phyloP scores from a whole-genome alignment of 2,888 invertebrate genomes.

The Andrena camellia region DNA sequence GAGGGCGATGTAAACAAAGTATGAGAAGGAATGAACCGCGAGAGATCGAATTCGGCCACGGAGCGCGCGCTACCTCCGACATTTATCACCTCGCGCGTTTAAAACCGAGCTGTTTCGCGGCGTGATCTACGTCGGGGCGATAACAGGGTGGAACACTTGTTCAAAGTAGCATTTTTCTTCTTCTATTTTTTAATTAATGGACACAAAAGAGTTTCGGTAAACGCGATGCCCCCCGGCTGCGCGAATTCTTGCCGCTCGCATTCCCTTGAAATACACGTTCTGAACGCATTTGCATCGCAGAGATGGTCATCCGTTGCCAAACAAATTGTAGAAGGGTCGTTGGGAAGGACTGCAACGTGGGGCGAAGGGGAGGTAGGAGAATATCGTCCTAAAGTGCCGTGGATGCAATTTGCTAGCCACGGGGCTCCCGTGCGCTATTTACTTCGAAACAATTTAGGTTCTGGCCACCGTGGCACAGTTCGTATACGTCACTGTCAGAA shows the following conservation, averaged over 20 bases:
- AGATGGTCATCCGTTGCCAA: constrained; percentile 40
- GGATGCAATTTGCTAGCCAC: constrained; percentile 58
- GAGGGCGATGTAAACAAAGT: constrained; percentile 12
- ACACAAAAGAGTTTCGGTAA: neutral
- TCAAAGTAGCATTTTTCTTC: neutral
- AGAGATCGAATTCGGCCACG: neutral
- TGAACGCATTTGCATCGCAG: constrained; percentile 17
- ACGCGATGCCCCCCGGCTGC: neutral
- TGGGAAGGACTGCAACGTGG: neutral
- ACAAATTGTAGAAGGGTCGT: constrained; percentile 44
- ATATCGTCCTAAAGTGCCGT: constrained; percentile 56
- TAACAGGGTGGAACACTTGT: too few relatives aligned
- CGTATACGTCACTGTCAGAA: constrained; percentile 67
- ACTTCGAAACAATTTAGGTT: constrained; percentile 70
- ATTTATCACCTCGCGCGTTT: neutral
- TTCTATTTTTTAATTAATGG: constrained; percentile 7
- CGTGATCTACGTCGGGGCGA: too few relatives aligned
- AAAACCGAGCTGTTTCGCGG: too few relatives aligned
- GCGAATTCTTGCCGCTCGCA: neutral
- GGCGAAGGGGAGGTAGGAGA: constrained; percentile 14
- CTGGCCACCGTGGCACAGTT: constrained; percentile 50
- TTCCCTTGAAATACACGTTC: constrained; percentile 6
- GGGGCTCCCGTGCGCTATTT: constrained; percentile 60
- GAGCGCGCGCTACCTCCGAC: neutral
- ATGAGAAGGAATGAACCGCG: neutral